These are phyloP conservation scores for Ceyx margarethae DNA, from an alignment of 2,113 vertebrate genomes.

Conservation along the genomic window DNA sequence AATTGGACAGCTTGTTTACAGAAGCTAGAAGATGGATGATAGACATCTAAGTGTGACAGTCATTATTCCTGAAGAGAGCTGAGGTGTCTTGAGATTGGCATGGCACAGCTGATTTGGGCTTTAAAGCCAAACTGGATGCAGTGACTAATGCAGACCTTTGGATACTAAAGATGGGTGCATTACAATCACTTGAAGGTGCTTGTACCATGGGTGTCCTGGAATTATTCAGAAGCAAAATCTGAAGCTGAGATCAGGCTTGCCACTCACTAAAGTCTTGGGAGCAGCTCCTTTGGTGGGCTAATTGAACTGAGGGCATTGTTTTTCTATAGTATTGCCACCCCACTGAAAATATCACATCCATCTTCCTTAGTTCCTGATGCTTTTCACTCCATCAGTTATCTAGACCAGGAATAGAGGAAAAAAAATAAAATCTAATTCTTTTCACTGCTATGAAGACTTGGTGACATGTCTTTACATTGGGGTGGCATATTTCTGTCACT, in stretches of 20 bases:
- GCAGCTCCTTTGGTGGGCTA: not conserved
- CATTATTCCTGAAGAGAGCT: not conserved
- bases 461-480: not conserved
- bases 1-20: not conserved
- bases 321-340: not conserved
- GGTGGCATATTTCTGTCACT: not conserved
- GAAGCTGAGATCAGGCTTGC: not conserved
- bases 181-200: not conserved
- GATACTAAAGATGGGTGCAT: not conserved
- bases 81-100: not conserved
- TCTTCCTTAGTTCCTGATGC: not conserved
- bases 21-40: not conserved
- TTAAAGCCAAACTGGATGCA: not conserved
- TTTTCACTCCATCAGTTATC: not conserved
- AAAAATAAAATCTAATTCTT: not conserved
- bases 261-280: not conserved
- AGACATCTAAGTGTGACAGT: not conserved
- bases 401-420: not conserved
- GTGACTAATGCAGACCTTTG: not conserved
- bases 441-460: not conserved
- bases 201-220: not conserved
- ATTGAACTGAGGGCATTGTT: not conserved
- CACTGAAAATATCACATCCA: not conserved
- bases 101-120: not conserved
- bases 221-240: not conserved